Evolutionary conservation across 2,797 vertebrate genomes (phyloP), one percentile per base, ranked within the genome.

Genomic region (Silurus aristotelis): DNA sequence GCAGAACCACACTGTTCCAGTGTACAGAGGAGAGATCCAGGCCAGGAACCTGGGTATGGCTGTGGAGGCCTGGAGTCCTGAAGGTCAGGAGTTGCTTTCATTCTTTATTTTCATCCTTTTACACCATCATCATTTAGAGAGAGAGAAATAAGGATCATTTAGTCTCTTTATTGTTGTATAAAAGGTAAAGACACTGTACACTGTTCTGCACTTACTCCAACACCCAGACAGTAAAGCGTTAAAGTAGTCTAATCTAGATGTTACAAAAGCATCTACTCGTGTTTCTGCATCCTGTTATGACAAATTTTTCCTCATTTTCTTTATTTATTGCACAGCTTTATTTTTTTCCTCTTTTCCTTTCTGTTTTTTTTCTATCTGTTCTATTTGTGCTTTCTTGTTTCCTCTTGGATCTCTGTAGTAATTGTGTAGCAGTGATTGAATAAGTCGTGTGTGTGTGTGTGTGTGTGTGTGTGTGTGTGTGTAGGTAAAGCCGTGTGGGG

Each of bases 21-120:
- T 99, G 87, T 95, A 97, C 90, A 96, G 94, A 84, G 98, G 98
- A 0, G 98, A 99, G 93, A 98, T 99, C 87, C 98, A 99, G 92
- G 96, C 96, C 8, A 94, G 97, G 63, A 98, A 99, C 91, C 95
- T 99, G 20, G 98, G 95, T 84, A 99, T 99, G 96, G 96, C 97
- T 0, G 93, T 99, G 73, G 97, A 99, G 90, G 95, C 97, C 0
- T 99, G 98, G 98, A 92, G 91, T 46, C 92, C 93, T 70, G 96
- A 98, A 83, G 97, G 98, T 99, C 90, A 91, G 82, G 13, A 25
- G 38, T 20, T 73, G 46, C 46, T 52, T 20, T 20, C 38, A 4
- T 70, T 70, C 38, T 8, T 70, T 2, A 70, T 10, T 27, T 43
- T 20, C 68, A 70, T 70, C 31, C 31, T 43, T 38, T 6, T 70